These are phyloP conservation scores for Eleutherodactylus coqui DNA, from an alignment of 2,797 vertebrate genomes.

Conservation along the genomic window DNA sequence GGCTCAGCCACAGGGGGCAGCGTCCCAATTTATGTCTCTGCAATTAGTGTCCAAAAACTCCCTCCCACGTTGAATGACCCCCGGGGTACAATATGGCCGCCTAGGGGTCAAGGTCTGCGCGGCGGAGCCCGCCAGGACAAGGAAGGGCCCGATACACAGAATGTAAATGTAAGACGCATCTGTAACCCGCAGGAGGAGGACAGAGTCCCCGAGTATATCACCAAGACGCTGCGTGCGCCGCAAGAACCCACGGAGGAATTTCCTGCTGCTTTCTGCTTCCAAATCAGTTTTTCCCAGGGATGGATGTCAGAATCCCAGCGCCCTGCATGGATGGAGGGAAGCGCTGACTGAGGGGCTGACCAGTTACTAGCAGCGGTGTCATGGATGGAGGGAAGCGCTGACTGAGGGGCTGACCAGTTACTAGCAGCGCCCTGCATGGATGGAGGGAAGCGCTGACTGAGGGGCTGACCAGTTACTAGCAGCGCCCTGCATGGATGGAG, in stretches of 20 bases:
- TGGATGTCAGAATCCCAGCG: background rate
- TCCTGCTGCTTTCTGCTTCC: background rate
- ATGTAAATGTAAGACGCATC: constrained; percentile 54
- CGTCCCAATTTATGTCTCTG: constrained; percentile 44
- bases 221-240: constrained; percentile 42
- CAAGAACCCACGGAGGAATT: background rate
- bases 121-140: constrained; percentile 61
- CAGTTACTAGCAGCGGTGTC: background rate
- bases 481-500: too few relatives aligned
- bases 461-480: too few relatives aligned
- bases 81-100: constrained; percentile 49
- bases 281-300: constrained; percentile 34
- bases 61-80: constrained; percentile 47
- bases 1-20: background rate
- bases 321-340: background rate
- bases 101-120: constrained; percentile 56
- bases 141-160: constrained; percentile 57
- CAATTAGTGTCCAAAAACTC: constrained; percentile 44
- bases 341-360: too few relatives aligned
- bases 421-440: too few relatives aligned
- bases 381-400: background rate
- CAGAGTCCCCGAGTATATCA: constrained; percentile 47
- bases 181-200: constrained; percentile 33
- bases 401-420: too few relatives aligned
- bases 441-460: too few relatives aligned